A percentile compares a stretch with the other conserved stretches of the same genome.
phyloP scores from a whole-genome alignment of 2,797 vertebrate species.

The Borostomias antarcticus region DNA sequence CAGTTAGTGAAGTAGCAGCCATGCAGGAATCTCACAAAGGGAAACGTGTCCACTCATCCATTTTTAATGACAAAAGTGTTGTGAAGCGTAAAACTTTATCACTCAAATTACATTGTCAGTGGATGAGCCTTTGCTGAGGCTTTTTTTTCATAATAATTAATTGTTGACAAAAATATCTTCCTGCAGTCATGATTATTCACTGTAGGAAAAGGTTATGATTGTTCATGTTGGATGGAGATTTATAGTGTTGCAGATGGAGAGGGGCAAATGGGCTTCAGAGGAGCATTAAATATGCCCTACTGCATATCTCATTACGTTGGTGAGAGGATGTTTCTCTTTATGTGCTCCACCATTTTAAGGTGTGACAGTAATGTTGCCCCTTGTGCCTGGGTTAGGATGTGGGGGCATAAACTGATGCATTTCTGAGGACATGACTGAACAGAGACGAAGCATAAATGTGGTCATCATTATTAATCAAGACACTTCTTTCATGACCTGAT shows the following conservation, averaged over 20 bases:
- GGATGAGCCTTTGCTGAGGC: constrained; percentile 31
- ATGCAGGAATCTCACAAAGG: constrained; percentile 39
- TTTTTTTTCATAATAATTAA: constrained; percentile 23
- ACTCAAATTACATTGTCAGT: constrained; percentile 38
- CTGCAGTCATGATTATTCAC: constrained; percentile 30
- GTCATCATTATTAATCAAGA: not conserved
- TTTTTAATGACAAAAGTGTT: constrained; percentile 53
- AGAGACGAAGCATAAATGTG: not conserved
- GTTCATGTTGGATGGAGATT: constrained; percentile 28
- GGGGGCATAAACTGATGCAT: not conserved
- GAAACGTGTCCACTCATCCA: constrained; percentile 45
- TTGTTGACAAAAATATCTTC: constrained; percentile 21
- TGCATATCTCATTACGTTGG: constrained; percentile 26
- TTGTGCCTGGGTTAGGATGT: not conserved
- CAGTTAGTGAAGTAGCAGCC: constrained; percentile 32
- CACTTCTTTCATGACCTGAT: not conserved
- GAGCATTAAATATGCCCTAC: constrained; percentile 16
- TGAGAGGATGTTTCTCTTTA: constrained; percentile 13
- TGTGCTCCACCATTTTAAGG: not conserved
- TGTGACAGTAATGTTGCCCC: not conserved
- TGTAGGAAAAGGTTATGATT: constrained; percentile 40
- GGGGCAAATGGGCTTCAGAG: constrained; percentile 21
- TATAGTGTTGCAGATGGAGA: constrained; percentile 22
- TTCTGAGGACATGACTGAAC: not conserved
- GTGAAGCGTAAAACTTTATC: constrained; percentile 45